Base-by-base conservation (phyloP, 2,888 invertebrate species). In the Helleia helle region DNA sequence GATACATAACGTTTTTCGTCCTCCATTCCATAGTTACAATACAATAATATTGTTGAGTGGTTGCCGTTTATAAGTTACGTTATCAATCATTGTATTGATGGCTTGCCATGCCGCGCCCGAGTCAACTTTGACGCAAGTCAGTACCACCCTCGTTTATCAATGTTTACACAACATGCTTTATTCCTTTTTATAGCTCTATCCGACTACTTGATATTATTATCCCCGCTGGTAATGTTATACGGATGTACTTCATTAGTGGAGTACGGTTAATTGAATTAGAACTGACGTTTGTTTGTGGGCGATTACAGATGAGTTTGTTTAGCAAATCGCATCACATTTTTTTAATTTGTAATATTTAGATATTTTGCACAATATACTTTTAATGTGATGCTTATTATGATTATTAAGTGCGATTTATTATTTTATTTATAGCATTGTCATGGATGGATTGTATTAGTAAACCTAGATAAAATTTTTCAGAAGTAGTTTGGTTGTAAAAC, bases 131-230 rank as follows among this genome's bases (percentile, higher is more conserved):
- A 31, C 39, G 39, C 31, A 39, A 31, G 30, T 9, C 27, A 25
- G 30, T 11, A 30, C 31, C 71, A 68, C 79, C 79, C 70, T 71
- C 73, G 74, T 80, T 77, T 77, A 72, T 73, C 66, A 55, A 62
- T 65, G 44, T 71, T 62, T 66, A 64, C 68, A 59, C 55, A 62
- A 71, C 58, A 42, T 62, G 65, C 56, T 51, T 53, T 48, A 46
- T 51, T 53, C 43, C 44, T 41, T 47, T 30, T 40, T 40, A 40
- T 31, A 31, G 31, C 11, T 3, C 11, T 6, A 22, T 22, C 14
- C 25, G n/a, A n/a, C n/a, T n/a, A 15, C 30, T 25, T 15, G 31
- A 17, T 15, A 30, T 11, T 17, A 28, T 26, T 27, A 24, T 22
- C 25, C 39, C 39, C 9, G 9, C 25, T 12, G 15, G 31, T 30